Evolutionary conservation across 2,113 vertebrate genomes (phyloP).

Genomic region (Uropsilus gracilis): DNA sequence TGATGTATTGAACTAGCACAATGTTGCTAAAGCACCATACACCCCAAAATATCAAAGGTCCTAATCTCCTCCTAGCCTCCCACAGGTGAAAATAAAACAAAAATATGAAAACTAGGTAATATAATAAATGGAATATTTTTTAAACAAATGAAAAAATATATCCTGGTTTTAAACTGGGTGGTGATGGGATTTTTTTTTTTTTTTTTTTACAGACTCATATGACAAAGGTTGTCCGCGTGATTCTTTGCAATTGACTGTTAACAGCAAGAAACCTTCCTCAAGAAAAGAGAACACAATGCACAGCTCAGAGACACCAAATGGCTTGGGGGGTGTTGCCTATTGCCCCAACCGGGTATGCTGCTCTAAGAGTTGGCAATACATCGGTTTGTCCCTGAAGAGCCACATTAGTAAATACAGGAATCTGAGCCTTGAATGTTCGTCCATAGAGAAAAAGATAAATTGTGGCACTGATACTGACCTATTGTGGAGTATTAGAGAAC

Average conservation of each 20-base stretch:
- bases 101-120: slow-evolving; percentile 9
- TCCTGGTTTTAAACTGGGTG: not conserved
- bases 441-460: not conserved
- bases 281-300: not conserved
- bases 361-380: not conserved
- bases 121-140: not conserved
- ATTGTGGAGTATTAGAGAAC: not conserved
- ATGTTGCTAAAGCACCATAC: slow-evolving; percentile 1
- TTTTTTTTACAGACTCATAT: not conserved
- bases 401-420: not conserved
- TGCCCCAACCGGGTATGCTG: not conserved
- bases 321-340: not conserved
- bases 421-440: not conserved
- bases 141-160: not conserved
- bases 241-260: not conserved
- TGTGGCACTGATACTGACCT: not conserved
- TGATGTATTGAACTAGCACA: not conserved
- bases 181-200: not conserved
- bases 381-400: not conserved
- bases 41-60: not conserved
- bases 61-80: not conserved
- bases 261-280: not conserved
- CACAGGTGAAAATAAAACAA: slow-evolving; percentile 34
- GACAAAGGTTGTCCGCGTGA: not conserved
- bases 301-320: not conserved